A percentile compares a stretch with the other conserved stretches of the same genome.
These are phyloP conservation scores for Scomber scombrus DNA, from an alignment of 2,113 vertebrate genomes.

Conservation along the genomic window DNA sequence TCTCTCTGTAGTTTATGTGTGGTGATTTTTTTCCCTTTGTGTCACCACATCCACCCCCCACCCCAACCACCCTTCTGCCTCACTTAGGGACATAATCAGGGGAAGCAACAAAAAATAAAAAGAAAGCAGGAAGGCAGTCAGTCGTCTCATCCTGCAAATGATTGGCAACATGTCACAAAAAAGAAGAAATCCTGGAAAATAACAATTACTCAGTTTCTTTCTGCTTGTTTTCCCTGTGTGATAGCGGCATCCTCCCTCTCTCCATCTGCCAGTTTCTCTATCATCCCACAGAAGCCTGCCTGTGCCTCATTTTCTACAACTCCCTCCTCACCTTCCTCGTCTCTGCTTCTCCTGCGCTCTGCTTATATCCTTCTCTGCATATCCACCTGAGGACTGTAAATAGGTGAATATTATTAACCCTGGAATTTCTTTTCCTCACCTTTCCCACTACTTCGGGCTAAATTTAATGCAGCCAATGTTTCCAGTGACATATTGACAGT, in stretches of 20 bases:
- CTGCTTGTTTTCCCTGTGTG: neutral
- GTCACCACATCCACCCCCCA: constrained; percentile 15
- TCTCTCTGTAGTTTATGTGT: constrained; percentile 14
- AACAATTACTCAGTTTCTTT: neutral
- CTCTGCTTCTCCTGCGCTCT: neutral
- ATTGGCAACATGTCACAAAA: neutral
- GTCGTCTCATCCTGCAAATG: constrained; percentile 12
- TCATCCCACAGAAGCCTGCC: neutral
- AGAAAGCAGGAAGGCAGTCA: constrained; percentile 16
- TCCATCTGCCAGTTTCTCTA: too few species aligned
- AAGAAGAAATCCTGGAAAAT: constrained; percentile 12
- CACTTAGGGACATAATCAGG: constrained; percentile 44
- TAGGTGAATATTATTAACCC: constrained; percentile 12
- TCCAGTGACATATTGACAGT: neutral
- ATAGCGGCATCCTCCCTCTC: neutral
- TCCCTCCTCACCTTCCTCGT: constrained; percentile 1
- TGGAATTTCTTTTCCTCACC: neutral
- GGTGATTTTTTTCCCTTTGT: constrained; percentile 11
- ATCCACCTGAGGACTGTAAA: constrained; percentile 6
- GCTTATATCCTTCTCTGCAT: neutral
- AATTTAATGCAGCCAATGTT: neutral
- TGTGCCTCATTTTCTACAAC: neutral
- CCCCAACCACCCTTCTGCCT: neutral
- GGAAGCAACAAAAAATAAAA: constrained; percentile 19
- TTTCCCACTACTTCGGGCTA: neutral